Evolutionary conservation across 2,888 invertebrate genomes (phyloP).

Genomic region (Plusia festucae): DNA sequence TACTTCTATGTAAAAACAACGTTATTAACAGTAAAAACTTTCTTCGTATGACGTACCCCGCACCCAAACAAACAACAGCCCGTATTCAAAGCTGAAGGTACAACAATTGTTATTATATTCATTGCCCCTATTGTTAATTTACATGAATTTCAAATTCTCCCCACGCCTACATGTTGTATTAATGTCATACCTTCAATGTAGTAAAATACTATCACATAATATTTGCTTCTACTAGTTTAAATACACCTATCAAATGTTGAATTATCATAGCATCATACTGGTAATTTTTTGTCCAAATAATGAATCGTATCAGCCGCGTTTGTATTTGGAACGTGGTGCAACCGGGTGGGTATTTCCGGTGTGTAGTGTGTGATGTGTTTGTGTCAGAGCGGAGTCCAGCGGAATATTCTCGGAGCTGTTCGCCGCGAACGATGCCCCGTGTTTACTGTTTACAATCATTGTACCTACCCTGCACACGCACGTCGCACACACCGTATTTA

Average conservation of each 20-base stretch:
- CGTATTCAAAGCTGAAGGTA: background rate
- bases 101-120: background rate
- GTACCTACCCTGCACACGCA: slow-evolving; percentile 51
- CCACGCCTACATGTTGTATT: background rate
- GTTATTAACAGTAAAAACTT: background rate
- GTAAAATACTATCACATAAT: background rate
- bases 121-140: background rate
- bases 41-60: background rate
- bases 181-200: background rate
- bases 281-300: slow-evolving; percentile 50
- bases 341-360: slow-evolving; percentile 76
- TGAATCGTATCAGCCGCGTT: slow-evolving; percentile 36
- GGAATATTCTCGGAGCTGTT: slow-evolving; percentile 82
- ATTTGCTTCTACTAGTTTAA: background rate
- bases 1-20: background rate
- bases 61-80: background rate
- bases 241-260: background rate
- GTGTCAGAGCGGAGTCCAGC: slow-evolving; percentile 75
- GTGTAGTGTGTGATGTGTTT: slow-evolving; percentile 69
- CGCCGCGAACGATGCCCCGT: slow-evolving; percentile 75
- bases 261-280: slow-evolving; percentile 1
- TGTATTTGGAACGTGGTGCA: slow-evolving; percentile 66
- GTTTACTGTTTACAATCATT: slow-evolving; percentile 74
- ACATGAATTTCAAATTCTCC: background rate
- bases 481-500: slow-evolving; percentile 44